Evolutionary conservation across 2,888 invertebrate species (phyloP).

Genomic region (Mesorhabditis belari): DNA sequence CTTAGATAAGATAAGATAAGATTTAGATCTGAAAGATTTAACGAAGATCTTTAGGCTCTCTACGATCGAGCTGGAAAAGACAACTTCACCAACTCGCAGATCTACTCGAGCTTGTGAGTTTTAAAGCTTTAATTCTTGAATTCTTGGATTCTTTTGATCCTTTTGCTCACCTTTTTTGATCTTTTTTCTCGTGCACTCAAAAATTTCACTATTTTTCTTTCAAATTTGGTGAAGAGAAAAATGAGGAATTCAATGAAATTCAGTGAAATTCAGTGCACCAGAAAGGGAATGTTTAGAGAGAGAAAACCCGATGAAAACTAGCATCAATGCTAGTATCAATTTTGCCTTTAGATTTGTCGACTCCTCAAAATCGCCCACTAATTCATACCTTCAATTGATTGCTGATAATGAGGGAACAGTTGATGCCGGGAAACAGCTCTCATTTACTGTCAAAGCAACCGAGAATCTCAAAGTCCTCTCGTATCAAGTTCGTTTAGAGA

Average conservation of each 20-base stretch:
- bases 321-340: slow-evolving; percentile 28
- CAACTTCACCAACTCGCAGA: slow-evolving; percentile 44
- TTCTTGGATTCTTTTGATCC: neutral
- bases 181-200: no score
- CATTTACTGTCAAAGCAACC: slow-evolving; percentile 46
- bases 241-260: no score
- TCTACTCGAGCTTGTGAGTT: slow-evolving; percentile 30
- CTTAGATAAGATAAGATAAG: neutral
- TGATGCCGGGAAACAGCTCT: slow-evolving; percentile 37
- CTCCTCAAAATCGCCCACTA: slow-evolving; percentile 45
- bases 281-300: no score
- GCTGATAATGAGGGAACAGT: slow-evolving; percentile 49
- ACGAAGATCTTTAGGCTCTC: slow-evolving; percentile 13
- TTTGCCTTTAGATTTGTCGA: slow-evolving; percentile 45
- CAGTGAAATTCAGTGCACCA: no score
- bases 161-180: neutral
- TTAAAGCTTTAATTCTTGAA: neutral
- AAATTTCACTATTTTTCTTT: no score
- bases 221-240: no score
- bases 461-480: slow-evolving; percentile 38
- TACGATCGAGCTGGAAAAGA: slow-evolving; percentile 47
- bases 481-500: slow-evolving; percentile 34
- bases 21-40: neutral
- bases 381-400: slow-evolving; percentile 41
- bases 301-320: no score